Evolutionary conservation across 1,140 invertebrate genomes (phyloP).

Genomic region (Ditylenchus dipsaci): DNA sequence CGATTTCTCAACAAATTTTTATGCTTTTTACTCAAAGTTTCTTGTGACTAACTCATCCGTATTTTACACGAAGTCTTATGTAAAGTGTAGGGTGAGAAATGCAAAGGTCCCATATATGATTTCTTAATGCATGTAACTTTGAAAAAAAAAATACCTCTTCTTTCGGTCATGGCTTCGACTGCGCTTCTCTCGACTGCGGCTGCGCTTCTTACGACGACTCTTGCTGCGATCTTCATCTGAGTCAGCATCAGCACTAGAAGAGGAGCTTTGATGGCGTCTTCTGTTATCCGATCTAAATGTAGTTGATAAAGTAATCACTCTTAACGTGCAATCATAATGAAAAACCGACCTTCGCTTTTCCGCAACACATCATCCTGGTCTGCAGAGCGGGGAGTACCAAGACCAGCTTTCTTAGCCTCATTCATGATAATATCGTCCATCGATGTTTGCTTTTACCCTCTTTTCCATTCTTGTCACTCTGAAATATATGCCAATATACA

Average conservation of each 20-base stretch:
- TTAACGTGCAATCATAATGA: no score
- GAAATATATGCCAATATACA: conserved; percentile 14
- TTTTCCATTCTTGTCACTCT: conserved; percentile 30
- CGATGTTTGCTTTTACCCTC: background rate
- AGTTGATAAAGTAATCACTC: background rate
- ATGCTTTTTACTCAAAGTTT: no score
- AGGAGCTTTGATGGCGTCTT: background rate
- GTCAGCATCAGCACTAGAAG: background rate
- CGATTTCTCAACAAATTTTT: no score
- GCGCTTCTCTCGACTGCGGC: conserved; percentile 8
- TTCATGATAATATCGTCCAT: conserved; percentile 34
- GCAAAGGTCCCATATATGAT: no score
- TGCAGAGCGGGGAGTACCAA: no score
- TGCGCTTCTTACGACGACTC: conserved; percentile 19
- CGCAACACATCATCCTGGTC: no score
- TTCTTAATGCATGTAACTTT: background rate
- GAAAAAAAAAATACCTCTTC: conserved; percentile 34
- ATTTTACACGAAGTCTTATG: no score
- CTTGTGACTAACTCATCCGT: no score
- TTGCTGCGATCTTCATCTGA: conserved; percentile 13
- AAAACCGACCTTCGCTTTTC: no score
- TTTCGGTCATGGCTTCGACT: conserved; percentile 29
- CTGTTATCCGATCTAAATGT: background rate
- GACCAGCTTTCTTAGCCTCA: conserved; percentile 23
- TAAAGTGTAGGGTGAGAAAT: no score